phyloP scores from a whole-genome alignment of 2,888 invertebrate genomes.

The Incurvaria masculella region DNA sequence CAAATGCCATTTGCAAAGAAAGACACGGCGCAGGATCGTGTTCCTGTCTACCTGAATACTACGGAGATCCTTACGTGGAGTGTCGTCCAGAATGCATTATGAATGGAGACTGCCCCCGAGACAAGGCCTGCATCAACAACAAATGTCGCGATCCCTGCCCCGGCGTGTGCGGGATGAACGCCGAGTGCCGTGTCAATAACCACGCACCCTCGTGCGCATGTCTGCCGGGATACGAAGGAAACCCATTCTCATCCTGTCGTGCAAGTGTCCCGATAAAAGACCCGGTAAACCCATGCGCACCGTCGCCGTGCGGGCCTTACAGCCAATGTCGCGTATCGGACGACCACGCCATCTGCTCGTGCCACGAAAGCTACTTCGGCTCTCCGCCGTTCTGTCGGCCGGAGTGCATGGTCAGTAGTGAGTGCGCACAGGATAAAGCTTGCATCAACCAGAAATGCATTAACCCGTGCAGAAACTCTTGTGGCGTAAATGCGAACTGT shows the following conservation, averaged over 20 bases:
- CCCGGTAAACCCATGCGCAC: conserved; percentile 54
- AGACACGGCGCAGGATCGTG: conserved; percentile 79
- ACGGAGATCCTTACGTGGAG: conserved; percentile 81
- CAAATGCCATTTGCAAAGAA: conserved; percentile 82
- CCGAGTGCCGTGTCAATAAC: conserved; percentile 77
- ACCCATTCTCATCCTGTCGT: conserved; percentile 74
- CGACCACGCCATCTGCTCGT: conserved; percentile 77
- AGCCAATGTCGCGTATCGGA: conserved; percentile 72
- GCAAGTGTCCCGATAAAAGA: conserved; percentile 37
- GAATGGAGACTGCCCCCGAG: conserved; percentile 76
- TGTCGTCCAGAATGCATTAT: conserved; percentile 88
- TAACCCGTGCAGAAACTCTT: conserved; percentile 81
- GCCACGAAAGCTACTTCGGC: conserved; percentile 73
- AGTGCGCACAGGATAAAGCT: conserved; percentile 76
- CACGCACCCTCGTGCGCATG: conserved; percentile 81
- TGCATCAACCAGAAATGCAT: conserved; percentile 78
- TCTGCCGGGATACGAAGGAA: conserved; percentile 70
- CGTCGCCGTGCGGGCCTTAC: conserved; percentile 76
- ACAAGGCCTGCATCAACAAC: conserved; percentile 76
- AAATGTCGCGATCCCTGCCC: conserved; percentile 83
- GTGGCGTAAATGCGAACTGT: conserved; percentile 78
- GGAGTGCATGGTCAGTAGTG: conserved; percentile 80
- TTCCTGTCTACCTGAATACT: conserved; percentile 76
- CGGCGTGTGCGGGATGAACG: conserved; percentile 79
- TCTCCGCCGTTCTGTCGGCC: conserved; percentile 75